A percentile compares a stretch with the other conserved stretches of the same genome.
Conservation (phyloP, 2,888 invertebrate genomes). For the Cantharis lateralis region DNA sequence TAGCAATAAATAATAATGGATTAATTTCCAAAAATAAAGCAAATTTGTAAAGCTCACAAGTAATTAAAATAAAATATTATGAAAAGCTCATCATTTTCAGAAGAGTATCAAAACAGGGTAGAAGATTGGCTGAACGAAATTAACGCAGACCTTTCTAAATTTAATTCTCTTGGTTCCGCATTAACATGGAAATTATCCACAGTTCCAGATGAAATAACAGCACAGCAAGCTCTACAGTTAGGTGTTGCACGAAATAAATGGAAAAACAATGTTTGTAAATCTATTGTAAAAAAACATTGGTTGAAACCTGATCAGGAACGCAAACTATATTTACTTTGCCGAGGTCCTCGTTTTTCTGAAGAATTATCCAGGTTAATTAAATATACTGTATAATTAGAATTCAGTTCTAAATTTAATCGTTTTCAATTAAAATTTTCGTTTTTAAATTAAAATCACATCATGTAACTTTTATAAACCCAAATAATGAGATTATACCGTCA, state of each 20-base stretch:
- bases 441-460: no score
- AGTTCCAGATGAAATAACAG: slow-evolving; percentile 36
- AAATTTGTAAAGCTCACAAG: neutral
- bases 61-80: neutral
- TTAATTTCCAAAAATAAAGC: neutral
- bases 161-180: slow-evolving; percentile 43
- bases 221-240: slow-evolving; percentile 37
- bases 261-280: slow-evolving; percentile 50
- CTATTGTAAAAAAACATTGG: slow-evolving; percentile 32
- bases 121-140: slow-evolving; percentile 44
- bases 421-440: neutral
- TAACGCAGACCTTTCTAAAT: slow-evolving; percentile 40
- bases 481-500: neutral
- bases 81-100: slow-evolving; percentile 29
- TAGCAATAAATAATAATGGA: no score
- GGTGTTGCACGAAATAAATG: slow-evolving; percentile 47
- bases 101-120: slow-evolving; percentile 40
- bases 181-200: slow-evolving; percentile 45
- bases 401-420: neutral
- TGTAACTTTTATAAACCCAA: no score
- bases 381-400: neutral
- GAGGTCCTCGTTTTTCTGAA: slow-evolving; percentile 64
- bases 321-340: slow-evolving; percentile 65
- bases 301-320: slow-evolving; percentile 52
- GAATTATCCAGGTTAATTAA: slow-evolving; percentile 60